Conservation (phyloP, 2,888 invertebrate genomes). For the Dicyrtoma fusca region DNA sequence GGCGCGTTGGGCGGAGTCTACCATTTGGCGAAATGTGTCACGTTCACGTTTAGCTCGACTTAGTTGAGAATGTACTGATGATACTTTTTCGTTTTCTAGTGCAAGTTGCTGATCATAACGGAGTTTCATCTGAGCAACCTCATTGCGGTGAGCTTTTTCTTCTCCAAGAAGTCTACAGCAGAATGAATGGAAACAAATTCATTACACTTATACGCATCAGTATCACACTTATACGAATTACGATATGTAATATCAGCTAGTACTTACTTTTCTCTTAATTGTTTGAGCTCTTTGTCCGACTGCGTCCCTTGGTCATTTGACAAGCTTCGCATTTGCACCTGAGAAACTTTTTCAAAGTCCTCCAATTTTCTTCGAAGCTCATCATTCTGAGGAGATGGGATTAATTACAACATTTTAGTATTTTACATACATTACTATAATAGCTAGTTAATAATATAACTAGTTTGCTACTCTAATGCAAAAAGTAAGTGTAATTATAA, state of each 20-base stretch:
- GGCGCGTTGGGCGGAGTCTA: slow-evolving; percentile 83
- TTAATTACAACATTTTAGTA: background rate
- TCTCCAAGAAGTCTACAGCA: slow-evolving; percentile 65
- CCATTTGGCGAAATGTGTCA: slow-evolving; percentile 86
- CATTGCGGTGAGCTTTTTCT: slow-evolving; percentile 75
- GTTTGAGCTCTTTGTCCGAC: slow-evolving; percentile 75
- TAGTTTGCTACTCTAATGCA: too few species aligned
- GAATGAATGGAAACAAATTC: too few species aligned
- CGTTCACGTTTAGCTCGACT: slow-evolving; percentile 81
- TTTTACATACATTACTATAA: too few species aligned
- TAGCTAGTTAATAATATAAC: too few species aligned
- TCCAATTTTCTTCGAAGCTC: slow-evolving; percentile 78
- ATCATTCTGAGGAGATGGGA: slow-evolving; percentile 66
- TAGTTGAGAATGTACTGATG: slow-evolving; percentile 77
- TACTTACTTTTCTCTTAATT: slow-evolving; percentile 67
- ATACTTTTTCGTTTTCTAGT: slow-evolving; percentile 78
- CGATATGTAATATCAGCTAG: background rate
- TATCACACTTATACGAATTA: background rate
- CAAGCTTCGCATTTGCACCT: slow-evolving; percentile 67
- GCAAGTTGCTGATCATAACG: slow-evolving; percentile 83
- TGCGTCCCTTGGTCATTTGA: slow-evolving; percentile 38
- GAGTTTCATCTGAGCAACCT: slow-evolving; percentile 77
- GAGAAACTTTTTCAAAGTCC: slow-evolving; percentile 81
- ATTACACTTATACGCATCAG: too few species aligned
- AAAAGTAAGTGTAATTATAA: background rate